These are phyloP conservation scores for Callyntrura guangdongensis DNA, from an alignment of 2,888 invertebrate species.

Conservation along the genomic window DNA sequence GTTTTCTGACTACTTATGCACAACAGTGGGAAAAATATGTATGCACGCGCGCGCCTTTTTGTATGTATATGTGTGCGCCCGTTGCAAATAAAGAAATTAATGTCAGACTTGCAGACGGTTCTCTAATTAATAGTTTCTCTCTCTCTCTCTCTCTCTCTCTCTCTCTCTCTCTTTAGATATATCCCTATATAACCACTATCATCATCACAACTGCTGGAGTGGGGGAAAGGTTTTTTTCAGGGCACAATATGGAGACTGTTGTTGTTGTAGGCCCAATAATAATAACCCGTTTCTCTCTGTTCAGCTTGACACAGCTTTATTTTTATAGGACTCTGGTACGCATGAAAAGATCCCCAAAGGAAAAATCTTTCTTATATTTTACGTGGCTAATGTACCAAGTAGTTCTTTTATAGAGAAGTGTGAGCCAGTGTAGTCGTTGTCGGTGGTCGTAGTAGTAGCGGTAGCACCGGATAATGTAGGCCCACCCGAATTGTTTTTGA, in stretches of 20 bases:
- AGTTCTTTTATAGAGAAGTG: not conserved
- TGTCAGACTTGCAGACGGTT: constrained; percentile 70
- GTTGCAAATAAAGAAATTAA: constrained; percentile 76
- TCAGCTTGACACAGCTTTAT: constrained; percentile 30
- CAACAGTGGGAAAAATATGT: not conserved
- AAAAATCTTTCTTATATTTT: constrained; percentile 56
- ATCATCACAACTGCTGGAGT: not conserved
- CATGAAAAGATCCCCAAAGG: constrained; percentile 55
- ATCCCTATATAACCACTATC: constrained; percentile 6
- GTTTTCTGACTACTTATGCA: not conserved
- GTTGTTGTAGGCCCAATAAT: constrained; percentile 24
- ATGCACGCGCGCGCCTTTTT: not conserved
- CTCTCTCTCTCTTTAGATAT: constrained; percentile 7
- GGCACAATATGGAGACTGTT: constrained; percentile 51
- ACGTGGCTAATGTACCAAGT: constrained; percentile 60
- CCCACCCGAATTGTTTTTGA: constrained; percentile 73
- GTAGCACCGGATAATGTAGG: constrained; percentile 42
- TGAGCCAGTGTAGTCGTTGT: constrained; percentile 12
- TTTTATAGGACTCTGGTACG: not conserved
- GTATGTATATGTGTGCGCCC: constrained; percentile 6
- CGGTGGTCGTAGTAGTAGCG: not conserved
- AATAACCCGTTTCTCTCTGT: constrained; percentile 44
- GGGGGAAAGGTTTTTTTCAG: constrained; percentile 30
- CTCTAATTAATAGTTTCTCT: constrained; percentile 71
- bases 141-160: constrained; percentile 23